phyloP scores from a whole-genome alignment of 1,140 invertebrate genomes.

The Temnothorax longispinosus region DNA sequence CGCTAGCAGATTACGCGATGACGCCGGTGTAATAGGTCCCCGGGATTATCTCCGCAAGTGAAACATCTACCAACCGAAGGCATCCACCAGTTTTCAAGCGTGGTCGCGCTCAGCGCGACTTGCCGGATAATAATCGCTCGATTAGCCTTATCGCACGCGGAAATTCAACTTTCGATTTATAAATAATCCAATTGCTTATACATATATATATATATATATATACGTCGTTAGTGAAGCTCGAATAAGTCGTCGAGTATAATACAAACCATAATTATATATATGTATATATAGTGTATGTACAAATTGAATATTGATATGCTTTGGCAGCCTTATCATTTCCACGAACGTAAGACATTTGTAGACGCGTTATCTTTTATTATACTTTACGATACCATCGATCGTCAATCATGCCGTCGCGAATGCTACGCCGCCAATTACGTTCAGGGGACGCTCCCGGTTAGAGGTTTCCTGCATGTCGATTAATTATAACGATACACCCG shows the following conservation, averaged over 20 bases:
- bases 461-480: constrained; percentile 21
- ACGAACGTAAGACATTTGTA: constrained; percentile 4
- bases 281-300: background rate
- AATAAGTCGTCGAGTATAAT: background rate
- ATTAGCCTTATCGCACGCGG: constrained; percentile 30
- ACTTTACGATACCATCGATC: constrained; percentile 24
- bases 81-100: constrained; percentile 26
- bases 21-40: constrained; percentile 48
- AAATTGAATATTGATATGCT: constrained; percentile 8
- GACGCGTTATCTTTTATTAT: constrained; percentile 32
- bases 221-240: constrained; percentile 30
- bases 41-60: constrained; percentile 23
- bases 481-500: constrained; percentile 36
- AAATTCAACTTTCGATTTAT: background rate
- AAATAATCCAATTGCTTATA: constrained; percentile 22
- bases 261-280: background rate
- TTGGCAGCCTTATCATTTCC: constrained; percentile 18
- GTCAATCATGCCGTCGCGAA: constrained; percentile 26
- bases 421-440: constrained; percentile 35
- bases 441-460: background rate
- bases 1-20: constrained; percentile 56
- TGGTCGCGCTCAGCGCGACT: background rate
- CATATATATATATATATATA: no score
- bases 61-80: background rate
- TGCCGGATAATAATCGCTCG: constrained; percentile 30